Percentiles rank a stretch among this genome's conserved stretches.
These are phyloP conservation scores for Pipa parva DNA, from an alignment of 2,113 vertebrate species.

Conservation along the genomic window DNA sequence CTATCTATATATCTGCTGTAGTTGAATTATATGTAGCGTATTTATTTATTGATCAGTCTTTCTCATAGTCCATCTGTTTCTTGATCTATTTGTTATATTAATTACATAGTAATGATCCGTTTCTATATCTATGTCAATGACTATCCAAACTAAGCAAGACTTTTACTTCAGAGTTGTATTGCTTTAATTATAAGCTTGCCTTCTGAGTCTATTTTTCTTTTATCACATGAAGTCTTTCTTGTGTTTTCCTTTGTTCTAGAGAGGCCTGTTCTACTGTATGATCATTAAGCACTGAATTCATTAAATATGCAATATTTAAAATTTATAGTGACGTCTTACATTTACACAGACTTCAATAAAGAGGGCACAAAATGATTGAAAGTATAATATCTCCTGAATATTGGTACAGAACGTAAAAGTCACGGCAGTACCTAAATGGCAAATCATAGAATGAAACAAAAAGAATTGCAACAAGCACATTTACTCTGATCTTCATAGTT, in stretches of 20 bases:
- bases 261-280: slow-evolving; percentile 15
- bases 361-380: slow-evolving; percentile 19
- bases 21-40: neutral
- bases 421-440: neutral
- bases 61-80: no score
- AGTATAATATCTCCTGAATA: slow-evolving; percentile 7
- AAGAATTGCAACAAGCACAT: neutral
- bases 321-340: slow-evolving; percentile 22
- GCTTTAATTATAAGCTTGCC: slow-evolving; percentile 24
- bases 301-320: slow-evolving; percentile 35
- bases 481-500: neutral
- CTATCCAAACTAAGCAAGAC: no score
- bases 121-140: no score
- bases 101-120: no score
- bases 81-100: no score
- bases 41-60: neutral
- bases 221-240: no score
- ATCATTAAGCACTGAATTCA: slow-evolving; percentile 32
- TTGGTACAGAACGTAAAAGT: slow-evolving; percentile 6
- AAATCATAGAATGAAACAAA: slow-evolving; percentile 17
- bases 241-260: slow-evolving; percentile 33
- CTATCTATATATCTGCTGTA: no score
- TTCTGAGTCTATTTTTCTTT: slow-evolving; percentile 6
- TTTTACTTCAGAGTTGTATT: neutral
- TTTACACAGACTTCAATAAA: slow-evolving; percentile 8